Evolutionary conservation across 2,113 vertebrate genomes (phyloP).

Genomic region (Zapornia atra): DNA sequence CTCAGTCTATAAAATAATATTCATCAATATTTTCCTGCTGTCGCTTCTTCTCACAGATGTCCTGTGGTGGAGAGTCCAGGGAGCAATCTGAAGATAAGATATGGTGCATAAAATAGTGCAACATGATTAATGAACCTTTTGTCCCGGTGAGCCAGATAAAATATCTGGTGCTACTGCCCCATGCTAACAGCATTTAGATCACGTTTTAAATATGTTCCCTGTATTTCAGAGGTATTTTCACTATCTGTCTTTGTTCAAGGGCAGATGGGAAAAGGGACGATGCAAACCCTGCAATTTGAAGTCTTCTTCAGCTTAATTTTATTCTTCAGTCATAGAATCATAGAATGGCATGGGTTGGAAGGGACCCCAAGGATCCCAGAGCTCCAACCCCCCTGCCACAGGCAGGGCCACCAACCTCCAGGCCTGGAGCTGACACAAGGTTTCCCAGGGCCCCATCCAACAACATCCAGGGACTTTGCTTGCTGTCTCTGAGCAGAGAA

Average conservation of each 20-base stretch:
- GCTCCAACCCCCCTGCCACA: too few relatives aligned
- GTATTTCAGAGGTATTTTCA: slow-evolving; percentile 2
- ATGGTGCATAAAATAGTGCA: neutral
- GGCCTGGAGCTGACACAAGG: too few relatives aligned
- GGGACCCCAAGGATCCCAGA: too few relatives aligned
- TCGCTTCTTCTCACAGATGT: neutral
- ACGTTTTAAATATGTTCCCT: neutral
- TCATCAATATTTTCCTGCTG: slow-evolving; percentile 15
- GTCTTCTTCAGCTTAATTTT: neutral
- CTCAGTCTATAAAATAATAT: neutral
- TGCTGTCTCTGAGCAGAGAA: neutral
- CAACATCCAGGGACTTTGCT: too few relatives aligned
- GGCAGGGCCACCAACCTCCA: too few relatives aligned
- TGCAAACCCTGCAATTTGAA: neutral
- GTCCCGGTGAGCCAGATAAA: slow-evolving; percentile 3
- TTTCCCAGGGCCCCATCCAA: too few relatives aligned
- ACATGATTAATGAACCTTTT: slow-evolving; percentile 36
- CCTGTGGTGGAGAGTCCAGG: neutral
- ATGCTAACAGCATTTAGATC: neutral
- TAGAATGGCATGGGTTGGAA: too few relatives aligned
- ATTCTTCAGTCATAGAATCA: neutral
- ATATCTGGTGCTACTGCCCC: neutral
- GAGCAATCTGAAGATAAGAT: slow-evolving; percentile 39
- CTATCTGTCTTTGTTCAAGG: slow-evolving; percentile 53
- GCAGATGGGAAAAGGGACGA: neutral